Evolutionary conservation across 2,888 invertebrate species (phyloP).

Genomic region (Spodoptera littoralis): DNA sequence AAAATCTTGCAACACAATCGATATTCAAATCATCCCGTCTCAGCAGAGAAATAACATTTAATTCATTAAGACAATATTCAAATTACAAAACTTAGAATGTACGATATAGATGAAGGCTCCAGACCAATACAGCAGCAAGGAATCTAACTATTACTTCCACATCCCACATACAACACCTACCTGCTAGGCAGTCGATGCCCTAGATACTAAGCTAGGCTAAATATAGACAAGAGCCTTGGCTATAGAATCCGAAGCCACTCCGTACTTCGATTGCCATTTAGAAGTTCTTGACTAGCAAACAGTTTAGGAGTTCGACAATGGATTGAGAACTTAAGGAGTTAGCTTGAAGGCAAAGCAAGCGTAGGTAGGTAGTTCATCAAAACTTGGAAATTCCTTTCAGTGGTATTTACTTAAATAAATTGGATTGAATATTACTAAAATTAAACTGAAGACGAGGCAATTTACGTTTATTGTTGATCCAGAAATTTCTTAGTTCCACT

Average conservation of each 20-base stretch:
- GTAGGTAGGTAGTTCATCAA: neutral
- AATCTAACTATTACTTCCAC: constrained; percentile 64
- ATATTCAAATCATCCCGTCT: constrained; percentile 33
- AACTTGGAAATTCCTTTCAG: too few relatives aligned
- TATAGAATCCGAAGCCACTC: constrained; percentile 35
- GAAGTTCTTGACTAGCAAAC: constrained; percentile 8
- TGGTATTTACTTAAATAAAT: too few relatives aligned
- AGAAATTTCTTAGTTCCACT: neutral
- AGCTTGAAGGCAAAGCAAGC: too few relatives aligned
- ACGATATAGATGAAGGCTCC: too few relatives aligned
- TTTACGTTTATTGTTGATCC: neutral
- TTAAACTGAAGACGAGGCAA: neutral
- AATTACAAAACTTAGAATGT: too few relatives aligned
- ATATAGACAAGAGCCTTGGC: constrained; percentile 66
- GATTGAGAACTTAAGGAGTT: too few relatives aligned
- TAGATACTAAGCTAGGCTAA: constrained; percentile 70
- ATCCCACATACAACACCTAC: constrained; percentile 68
- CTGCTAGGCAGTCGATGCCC: constrained; percentile 66
- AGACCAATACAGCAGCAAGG: constrained; percentile 53
- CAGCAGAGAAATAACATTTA: neutral
- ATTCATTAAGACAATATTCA: too few relatives aligned
- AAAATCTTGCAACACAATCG: neutral
- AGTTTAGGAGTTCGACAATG: too few relatives aligned
- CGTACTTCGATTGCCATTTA: constrained; percentile 27
- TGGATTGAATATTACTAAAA: neutral